Percentiles rank a stretch among this genome's conserved stretches.
These are phyloP conservation scores for Gopherus flavomarginatus DNA, from an alignment of 2,113 vertebrate genomes.

Conservation along the genomic window DNA sequence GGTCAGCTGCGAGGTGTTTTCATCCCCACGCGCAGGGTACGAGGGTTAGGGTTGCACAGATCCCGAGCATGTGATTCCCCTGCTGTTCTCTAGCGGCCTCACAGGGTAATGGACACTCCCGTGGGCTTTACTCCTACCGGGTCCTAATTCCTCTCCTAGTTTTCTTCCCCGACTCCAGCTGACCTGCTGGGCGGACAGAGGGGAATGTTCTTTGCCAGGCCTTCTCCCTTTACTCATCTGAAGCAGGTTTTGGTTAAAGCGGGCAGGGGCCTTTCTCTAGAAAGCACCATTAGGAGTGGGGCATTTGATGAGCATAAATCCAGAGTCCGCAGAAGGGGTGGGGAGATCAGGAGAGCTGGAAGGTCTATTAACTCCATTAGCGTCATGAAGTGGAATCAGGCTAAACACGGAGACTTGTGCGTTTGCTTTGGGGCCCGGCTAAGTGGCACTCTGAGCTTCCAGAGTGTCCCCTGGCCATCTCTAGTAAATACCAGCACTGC, in stretches of 20 bases:
- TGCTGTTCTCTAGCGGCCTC: background rate
- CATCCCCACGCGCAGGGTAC: too few relatives aligned
- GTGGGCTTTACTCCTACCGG: background rate
- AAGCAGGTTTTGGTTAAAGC: background rate
- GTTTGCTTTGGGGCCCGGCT: background rate
- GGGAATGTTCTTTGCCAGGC: background rate
- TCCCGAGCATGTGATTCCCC: background rate
- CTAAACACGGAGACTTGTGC: background rate
- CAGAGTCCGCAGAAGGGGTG: background rate
- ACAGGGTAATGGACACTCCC: background rate
- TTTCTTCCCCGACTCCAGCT: background rate
- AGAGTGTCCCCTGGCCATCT: background rate
- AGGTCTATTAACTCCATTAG: background rate
- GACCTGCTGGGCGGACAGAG: background rate
- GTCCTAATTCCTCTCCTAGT: background rate
- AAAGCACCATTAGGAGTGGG: background rate
- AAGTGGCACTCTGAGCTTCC: too few relatives aligned
- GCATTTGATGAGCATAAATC: background rate
- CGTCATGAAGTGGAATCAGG: background rate
- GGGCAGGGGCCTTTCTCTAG: background rate
- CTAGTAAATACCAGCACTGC: background rate
- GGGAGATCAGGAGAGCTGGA: background rate
- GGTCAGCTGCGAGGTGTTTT: background rate
- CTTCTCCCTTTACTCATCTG: background rate
- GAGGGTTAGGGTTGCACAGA: background rate